Evolutionary conservation across 2,888 invertebrate species (phyloP).

Genomic region (Drosophila basisetae): DNA sequence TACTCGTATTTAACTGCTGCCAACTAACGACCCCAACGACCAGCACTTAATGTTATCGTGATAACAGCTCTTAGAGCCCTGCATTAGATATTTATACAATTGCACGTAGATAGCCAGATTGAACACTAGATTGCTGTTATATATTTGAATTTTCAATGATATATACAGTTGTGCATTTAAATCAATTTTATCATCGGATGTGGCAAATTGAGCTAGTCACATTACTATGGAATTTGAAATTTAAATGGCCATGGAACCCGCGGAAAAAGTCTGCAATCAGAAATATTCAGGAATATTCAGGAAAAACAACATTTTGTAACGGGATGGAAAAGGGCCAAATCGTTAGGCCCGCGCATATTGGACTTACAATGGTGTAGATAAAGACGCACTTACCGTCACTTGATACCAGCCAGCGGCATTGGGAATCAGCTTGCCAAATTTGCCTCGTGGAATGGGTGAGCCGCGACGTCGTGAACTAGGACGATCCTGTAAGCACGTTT

Average conservation of each 20-base stretch:
- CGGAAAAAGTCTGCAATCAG: background rate
- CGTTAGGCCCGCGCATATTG: background rate
- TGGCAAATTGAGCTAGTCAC: background rate
- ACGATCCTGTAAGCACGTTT: constrained; percentile 58
- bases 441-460: constrained; percentile 74
- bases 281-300: background rate
- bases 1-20: constrained; percentile 46
- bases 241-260: background rate
- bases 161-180: background rate
- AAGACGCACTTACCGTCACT: constrained; percentile 86
- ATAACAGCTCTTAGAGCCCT: background rate
- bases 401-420: constrained; percentile 89
- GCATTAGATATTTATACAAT: background rate
- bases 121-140: background rate
- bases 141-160: background rate
- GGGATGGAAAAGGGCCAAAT: background rate
- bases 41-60: constrained; percentile 7
- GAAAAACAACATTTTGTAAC: background rate
- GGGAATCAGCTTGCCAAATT: constrained; percentile 79
- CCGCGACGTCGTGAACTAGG: constrained; percentile 66
- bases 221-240: background rate
- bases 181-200: background rate
- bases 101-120: background rate
- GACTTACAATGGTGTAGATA: background rate
- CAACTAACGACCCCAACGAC: background rate